These are phyloP conservation scores for Mustela lutreola DNA, from an alignment of 2,113 vertebrate genomes.

Conservation along the genomic window DNA sequence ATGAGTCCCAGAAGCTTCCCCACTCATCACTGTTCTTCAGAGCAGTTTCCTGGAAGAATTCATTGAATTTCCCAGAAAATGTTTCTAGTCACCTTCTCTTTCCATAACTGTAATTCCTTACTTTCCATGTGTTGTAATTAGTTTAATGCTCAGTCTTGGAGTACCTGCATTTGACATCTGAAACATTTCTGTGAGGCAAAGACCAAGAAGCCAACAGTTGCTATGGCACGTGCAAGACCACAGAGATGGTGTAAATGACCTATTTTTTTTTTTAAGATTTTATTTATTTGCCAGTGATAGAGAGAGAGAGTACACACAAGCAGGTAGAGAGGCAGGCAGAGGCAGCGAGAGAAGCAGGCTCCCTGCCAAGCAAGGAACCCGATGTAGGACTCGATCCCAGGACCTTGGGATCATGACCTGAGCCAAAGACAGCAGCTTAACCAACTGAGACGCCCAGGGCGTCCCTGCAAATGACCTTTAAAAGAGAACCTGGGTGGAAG, in stretches of 20 bases:
- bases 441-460: too few species aligned
- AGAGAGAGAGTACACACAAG: too few species aligned
- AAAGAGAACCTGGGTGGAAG: background rate
- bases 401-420: too few species aligned
- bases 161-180: background rate
- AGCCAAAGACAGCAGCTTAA: too few species aligned
- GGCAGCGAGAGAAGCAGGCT: too few species aligned
- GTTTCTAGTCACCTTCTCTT: background rate
- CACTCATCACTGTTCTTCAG: background rate
- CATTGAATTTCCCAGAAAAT: conserved; percentile 15
- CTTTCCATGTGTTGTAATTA: background rate
- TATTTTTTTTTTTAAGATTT: too few species aligned
- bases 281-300: too few species aligned
- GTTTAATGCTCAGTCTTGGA: background rate
- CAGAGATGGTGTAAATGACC: background rate
- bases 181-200: background rate
- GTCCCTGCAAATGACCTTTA: background rate
- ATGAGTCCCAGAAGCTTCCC: background rate
- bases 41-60: conserved; percentile 40
- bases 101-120: background rate
- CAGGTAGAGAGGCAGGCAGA: too few species aligned
- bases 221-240: background rate
- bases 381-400: too few species aligned
- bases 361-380: too few species aligned
- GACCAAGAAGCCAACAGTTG: background rate